A percentile compares a stretch with the other conserved stretches of the same genome.
Evolutionary conservation across 2,888 invertebrate species (phyloP).

Genomic region (Tenthredo livida): DNA sequence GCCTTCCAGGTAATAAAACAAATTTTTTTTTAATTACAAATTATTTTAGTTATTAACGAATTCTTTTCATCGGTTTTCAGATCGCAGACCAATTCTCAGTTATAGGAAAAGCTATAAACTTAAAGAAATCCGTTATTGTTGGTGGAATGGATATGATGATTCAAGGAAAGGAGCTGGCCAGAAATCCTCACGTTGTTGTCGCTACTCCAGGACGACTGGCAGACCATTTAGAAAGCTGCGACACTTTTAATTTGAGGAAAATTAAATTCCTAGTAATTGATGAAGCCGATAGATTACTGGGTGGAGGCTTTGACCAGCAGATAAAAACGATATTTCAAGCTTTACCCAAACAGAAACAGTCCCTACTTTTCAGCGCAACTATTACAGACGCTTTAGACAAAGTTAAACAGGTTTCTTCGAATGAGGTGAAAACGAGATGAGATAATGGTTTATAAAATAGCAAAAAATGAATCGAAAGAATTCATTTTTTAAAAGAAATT

Average conservation of each 20-base stretch:
- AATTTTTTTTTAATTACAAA: slow-evolving; percentile 18
- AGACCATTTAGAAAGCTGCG: slow-evolving; percentile 94
- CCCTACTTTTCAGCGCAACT: slow-evolving; percentile 96
- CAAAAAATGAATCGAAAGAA: neutral
- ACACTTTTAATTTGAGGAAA: slow-evolving; percentile 89
- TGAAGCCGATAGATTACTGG: slow-evolving; percentile 94
- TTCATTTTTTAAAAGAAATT: slow-evolving; percentile 55
- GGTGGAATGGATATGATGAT: slow-evolving; percentile 96
- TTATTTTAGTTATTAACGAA: slow-evolving; percentile 42
- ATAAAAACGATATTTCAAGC: slow-evolving; percentile 88
- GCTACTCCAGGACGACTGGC: slow-evolving; percentile 97
- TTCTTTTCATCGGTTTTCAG: slow-evolving; percentile 77
- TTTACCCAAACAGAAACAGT: slow-evolving; percentile 90
- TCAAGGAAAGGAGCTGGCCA: slow-evolving; percentile 91
- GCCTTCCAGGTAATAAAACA: slow-evolving; percentile 86
- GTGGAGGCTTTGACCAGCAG: slow-evolving; percentile 91
- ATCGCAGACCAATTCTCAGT: slow-evolving; percentile 97
- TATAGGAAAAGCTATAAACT: slow-evolving; percentile 92
- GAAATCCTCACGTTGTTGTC: slow-evolving; percentile 95
- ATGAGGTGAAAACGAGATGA: slow-evolving; percentile 80
- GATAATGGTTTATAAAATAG: neutral
- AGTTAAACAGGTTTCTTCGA: slow-evolving; percentile 83
- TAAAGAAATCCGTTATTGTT: slow-evolving; percentile 93
- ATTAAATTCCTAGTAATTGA: slow-evolving; percentile 95
- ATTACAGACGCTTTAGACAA: slow-evolving; percentile 90